Evolutionary conservation across 2,113 vertebrate genomes (phyloP).

Genomic region (Typhlomys cinereus): DNA sequence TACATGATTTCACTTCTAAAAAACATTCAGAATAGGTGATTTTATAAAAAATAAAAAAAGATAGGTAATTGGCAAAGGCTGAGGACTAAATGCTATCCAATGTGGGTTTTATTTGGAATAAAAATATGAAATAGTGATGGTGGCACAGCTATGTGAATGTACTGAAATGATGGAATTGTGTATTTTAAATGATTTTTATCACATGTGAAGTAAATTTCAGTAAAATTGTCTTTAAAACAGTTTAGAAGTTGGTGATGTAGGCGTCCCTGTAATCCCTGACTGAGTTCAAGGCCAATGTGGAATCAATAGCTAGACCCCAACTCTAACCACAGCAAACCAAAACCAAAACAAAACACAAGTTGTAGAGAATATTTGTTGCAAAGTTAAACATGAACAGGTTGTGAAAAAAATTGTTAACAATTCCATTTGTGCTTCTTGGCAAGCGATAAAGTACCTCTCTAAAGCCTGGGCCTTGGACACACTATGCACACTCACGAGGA

Average conservation of each 20-base stretch:
- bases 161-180: not conserved
- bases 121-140: constrained; percentile 5
- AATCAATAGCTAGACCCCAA: not conserved
- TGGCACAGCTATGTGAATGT: not conserved
- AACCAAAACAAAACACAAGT: not conserved
- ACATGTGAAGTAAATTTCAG: not conserved
- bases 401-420: constrained; percentile 1
- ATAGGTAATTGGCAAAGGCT: not conserved
- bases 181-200: not conserved
- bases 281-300: not conserved
- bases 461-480: not conserved
- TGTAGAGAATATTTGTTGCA: not conserved
- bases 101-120: not conserved
- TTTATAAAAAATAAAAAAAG: not conserved
- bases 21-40: not conserved
- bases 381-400: not conserved
- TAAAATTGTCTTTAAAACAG: not conserved
- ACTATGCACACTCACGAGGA: not conserved
- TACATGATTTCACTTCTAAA: not conserved
- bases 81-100: not conserved
- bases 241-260: not conserved
- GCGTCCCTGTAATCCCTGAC: not conserved
- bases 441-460: not conserved
- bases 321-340: not conserved
- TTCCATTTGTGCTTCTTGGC: not conserved